Percentiles rank a stretch among this genome's conserved stretches.
Evolutionary conservation across 2,888 invertebrate species (phyloP).

Genomic region (Ichneumoninae sp.): DNA sequence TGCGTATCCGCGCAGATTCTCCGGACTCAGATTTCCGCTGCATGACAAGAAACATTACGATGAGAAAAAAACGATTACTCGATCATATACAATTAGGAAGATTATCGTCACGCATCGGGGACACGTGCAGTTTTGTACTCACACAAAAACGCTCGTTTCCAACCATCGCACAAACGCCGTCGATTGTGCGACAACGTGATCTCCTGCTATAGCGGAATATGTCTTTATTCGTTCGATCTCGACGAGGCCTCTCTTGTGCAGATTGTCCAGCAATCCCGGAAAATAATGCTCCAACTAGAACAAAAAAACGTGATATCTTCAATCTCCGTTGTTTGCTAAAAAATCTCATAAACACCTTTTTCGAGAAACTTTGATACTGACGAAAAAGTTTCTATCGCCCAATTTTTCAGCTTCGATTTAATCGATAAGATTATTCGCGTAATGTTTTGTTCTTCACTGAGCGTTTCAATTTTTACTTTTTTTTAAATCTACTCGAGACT

Average conservation of each 20-base stretch:
- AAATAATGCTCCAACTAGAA: conserved; percentile 89
- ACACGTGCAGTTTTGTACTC: conserved; percentile 84
- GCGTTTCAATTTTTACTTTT: no score
- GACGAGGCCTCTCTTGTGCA: conserved; percentile 85
- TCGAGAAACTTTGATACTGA: neutral
- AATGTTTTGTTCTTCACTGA: neutral
- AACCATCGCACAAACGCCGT: conserved; percentile 85
- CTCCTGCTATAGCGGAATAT: conserved; percentile 75
- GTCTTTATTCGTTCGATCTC: conserved; percentile 75
- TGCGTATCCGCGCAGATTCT: conserved; percentile 90
- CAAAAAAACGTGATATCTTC: conserved; percentile 65
- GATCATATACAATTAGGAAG: conserved; percentile 23
- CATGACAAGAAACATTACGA: conserved; percentile 71
- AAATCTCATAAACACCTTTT: neutral
- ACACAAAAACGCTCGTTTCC: conserved; percentile 92
- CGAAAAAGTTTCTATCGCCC: neutral
- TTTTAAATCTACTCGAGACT: no score
- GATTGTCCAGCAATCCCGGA: conserved; percentile 89
- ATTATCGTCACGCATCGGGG: conserved; percentile 27
- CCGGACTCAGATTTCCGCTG: conserved; percentile 92
- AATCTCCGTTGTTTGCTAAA: conserved; percentile 9
- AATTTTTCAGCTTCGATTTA: neutral
- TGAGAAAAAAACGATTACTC: neutral
- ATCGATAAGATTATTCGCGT: neutral
- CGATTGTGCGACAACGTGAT: conserved; percentile 77